Base-by-base conservation (phyloP, 2,888 invertebrate genomes). In the Brachylomia viminalis region DNA sequence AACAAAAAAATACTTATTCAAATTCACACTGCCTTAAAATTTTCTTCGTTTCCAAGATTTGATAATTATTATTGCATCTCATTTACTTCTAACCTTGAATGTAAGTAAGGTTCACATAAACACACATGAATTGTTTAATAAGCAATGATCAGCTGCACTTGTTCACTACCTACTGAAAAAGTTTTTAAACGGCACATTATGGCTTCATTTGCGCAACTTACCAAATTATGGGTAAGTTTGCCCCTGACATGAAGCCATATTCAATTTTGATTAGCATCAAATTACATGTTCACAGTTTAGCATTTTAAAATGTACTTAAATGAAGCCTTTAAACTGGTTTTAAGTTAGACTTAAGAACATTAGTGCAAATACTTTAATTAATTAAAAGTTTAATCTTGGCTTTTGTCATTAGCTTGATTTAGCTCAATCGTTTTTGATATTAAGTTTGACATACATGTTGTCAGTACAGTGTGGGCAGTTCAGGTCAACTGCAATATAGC, bases 161-260 rank as follows among this genome's bases (percentile, higher is more conserved):
- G 33, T 52, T 17, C 61, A 67, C 45, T 52, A 54, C 65, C 45
- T 52, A 54, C 65, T 62, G 47, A 64, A 71, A 84, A 79, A 78
- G 79, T 77, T 86, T 73, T 74, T 73, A 84, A 68, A 70, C 30
- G n/a, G n/a, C 65, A 64, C 30, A 75, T 69, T 85, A 87, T 80
- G 89, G 87, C 83, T 88, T 88, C 84, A 80, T 70, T 80, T 82
- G 61, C 66, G 42, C 56, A 85, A 84, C 75, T 79, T 65, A 84
- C 83, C 84, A 88, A 90, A 88, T 87, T 87, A 88, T 74, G 88
- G 73, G 71, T 77, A 83, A 58, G 72, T 80, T 87, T 91, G 88
- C 83, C 92, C 92, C 92, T 92, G 92, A 91, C 90, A 91, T 89
- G 93, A 93, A 93, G 92, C 93, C 93, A 88, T 92, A 92, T 88